Evolutionary conservation across 2,113 vertebrate species (phyloP).

Genomic region (Miniopterus natalensis): DNA sequence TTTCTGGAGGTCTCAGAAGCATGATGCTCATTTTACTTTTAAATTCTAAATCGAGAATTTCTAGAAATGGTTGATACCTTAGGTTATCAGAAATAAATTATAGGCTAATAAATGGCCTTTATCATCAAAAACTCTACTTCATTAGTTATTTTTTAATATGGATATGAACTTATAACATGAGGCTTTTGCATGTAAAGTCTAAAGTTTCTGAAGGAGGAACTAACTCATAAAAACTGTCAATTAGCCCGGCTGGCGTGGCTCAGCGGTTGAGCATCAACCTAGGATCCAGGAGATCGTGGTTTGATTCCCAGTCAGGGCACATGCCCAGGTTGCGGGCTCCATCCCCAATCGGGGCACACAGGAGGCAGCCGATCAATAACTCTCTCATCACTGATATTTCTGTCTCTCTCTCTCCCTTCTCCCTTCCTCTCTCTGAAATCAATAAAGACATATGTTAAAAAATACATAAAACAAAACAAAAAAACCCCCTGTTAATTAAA

Average conservation of each 20-base stretch:
- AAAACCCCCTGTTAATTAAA: neutral
- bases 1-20: neutral
- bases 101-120: neutral
- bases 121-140: conserved; percentile 38
- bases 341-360: no score
- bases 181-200: neutral
- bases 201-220: neutral
- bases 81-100: conserved; percentile 33
- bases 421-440: no score
- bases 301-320: no score
- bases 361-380: no score
- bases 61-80: conserved; percentile 39
- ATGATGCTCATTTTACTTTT: conserved; percentile 30
- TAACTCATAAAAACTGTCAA: neutral
- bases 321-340: no score
- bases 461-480: no score
- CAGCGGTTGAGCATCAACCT: no score
- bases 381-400: no score
- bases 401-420: no score
- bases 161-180: neutral
- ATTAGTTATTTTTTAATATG: neutral
- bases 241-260: no score
- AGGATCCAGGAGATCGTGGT: no score
- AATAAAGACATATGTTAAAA: no score
- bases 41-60: neutral